Base-by-base conservation (phyloP, 2,888 invertebrate genomes). In the Diarsia mendica region DNA sequence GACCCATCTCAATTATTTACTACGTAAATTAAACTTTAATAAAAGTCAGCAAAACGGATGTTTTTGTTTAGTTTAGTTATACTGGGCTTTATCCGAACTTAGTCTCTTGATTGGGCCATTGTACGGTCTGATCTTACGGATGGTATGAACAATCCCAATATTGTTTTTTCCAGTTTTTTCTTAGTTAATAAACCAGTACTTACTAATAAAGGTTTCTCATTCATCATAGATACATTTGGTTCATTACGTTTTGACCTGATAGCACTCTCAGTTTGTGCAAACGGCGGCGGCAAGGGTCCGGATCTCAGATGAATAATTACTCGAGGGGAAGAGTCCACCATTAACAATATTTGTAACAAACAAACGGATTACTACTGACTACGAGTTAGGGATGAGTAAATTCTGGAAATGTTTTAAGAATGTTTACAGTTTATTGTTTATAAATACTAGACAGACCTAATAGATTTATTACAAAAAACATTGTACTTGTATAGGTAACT, bases 321-420 rank as follows among this genome's bases (percentile, higher is more conserved):
- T 87, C 85, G 84, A 73, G 79, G 84, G 86, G 82, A 86, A 81
- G 86, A 89, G 83, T 86, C 83, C 80, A 85, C 82, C 85, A 82
- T 89, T 89, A 91, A 91, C 91, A 86, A 89, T 92, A 92, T 92
- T 92, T 90, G 88, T 84, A 83, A 83, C 89, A 89, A 91, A 92
- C 80, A 79, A 84, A 80, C 91, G 92, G 92, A 93, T 93, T 92
- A 91, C 87, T 77, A 91, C 87, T 77, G 85, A 87, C 83, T 83
- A 85, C 87, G 85, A 79, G 85, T 85, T 77, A 67, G 74, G 85
- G 81, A 85, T 72, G 51, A 63, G 61, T 84, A 89, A 89, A 73
- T 79, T 81, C 49, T 90, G 64, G 91, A 92, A 86, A 49, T 63
- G 71, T n/a, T 64, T 51, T 20, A 51, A 23, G 2, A 64, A 48